Conservation (phyloP, 2,797 vertebrate genomes). For the Myotis myotis region DNA sequence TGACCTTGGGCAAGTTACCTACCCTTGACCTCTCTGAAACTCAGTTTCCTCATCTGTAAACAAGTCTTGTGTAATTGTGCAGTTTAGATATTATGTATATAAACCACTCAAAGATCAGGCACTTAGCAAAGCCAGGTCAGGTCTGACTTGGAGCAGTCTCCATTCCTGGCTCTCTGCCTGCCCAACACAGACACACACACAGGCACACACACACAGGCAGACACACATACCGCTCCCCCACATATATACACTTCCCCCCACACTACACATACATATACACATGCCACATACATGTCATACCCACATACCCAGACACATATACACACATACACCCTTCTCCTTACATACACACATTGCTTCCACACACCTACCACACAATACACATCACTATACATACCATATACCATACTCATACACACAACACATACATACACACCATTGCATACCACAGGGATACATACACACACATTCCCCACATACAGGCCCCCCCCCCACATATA, state of each 20-base stretch:
- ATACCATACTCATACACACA: not conserved
- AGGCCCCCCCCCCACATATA: not conserved
- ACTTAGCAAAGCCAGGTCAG: not conserved
- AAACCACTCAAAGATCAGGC: not conserved
- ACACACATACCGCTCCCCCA: not conserved
- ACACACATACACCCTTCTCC: not conserved
- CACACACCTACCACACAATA: not conserved
- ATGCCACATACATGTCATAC: not conserved
- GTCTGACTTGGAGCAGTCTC: no score
- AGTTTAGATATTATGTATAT: not conserved
- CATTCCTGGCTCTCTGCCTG: not conserved
- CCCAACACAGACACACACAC: not conserved
- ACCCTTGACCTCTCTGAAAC: not conserved
- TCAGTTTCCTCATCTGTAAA: conserved; percentile 18
- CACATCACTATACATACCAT: not conserved
- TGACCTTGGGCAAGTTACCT: not conserved
- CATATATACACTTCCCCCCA: not conserved
- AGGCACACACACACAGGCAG: not conserved
- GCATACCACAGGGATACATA: not conserved
- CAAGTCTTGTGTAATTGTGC: not conserved
- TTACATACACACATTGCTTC: not conserved
- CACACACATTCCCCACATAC: not conserved
- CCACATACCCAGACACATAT: no score
- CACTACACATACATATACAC: not conserved
- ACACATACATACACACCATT: not conserved